Conservation (phyloP, 2,797 vertebrate genomes). For the Microchirus variegatus region DNA sequence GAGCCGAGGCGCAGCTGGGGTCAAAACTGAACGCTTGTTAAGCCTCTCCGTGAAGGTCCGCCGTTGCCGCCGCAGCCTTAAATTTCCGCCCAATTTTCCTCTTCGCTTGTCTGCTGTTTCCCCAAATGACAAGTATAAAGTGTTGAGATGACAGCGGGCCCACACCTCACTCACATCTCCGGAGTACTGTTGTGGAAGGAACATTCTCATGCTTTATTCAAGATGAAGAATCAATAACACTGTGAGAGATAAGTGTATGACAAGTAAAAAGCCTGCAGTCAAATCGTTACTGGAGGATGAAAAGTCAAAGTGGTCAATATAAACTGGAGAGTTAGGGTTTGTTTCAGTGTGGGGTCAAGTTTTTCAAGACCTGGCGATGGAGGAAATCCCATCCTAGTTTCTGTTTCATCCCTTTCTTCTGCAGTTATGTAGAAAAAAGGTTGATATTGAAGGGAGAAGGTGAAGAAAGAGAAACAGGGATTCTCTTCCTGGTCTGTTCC, state of each 20-base stretch:
- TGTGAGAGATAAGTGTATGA: background rate
- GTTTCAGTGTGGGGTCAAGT: background rate
- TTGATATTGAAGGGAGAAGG: no score
- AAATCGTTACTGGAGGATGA: background rate
- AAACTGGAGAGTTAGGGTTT: background rate
- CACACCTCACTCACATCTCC: background rate
- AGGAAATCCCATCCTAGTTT: no score
- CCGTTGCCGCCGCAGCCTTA: background rate
- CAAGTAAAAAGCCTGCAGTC: background rate
- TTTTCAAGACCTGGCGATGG: background rate
- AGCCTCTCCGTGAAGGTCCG: conserved; percentile 1
- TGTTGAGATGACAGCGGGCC: background rate
- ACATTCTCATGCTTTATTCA: background rate
- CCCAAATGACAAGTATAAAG: conserved; percentile 19
- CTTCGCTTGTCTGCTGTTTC: background rate
- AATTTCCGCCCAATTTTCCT: conserved; percentile 11
- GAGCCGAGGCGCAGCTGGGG: conserved; percentile 17
- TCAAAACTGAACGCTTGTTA: conserved; percentile 46
- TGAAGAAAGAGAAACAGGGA: no score
- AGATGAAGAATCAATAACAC: background rate
- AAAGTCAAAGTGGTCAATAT: background rate
- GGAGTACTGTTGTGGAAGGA: background rate
- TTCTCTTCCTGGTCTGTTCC: no score
- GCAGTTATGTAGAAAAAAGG: no score
- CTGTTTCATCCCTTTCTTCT: no score